Base-by-base conservation (phyloP, 2,888 invertebrate species). In the Euzetes globulus region DNA sequence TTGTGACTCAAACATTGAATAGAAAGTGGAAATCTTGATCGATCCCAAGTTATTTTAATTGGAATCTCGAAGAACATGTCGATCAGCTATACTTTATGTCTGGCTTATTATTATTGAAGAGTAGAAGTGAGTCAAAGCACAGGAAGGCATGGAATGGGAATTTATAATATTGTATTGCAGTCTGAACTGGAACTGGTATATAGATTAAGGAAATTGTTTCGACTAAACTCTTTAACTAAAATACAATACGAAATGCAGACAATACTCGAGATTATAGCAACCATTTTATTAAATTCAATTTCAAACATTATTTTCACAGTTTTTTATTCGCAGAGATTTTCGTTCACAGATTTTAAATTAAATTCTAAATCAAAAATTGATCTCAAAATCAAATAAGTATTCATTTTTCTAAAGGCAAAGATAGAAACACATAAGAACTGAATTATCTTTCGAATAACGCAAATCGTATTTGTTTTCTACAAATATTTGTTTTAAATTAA, bases 201-300 rank as follows among this genome's bases (percentile, higher is more conserved):
- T 65, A 65, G 65, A 65, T 65, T 65, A 65, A 65, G 41, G 65
- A 41, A 65, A 65, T 65, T 65, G 65, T 65, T 65, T 65, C 65
- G 15, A 65, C n/a, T n/a, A 65, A 65, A 58, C 58, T 58, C 27
- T 58, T 58, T 58, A 58, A 58, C 13, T 4, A 58, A 27, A 58
- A 55, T 55, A 22, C 19, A 55, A 55, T 55, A 55, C 5, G 13
- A 55, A n/a, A 50, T 50, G 15, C 50, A 50, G 55, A 55, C 47
- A 17, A 47, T n/a, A 17, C 55, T 55, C n/a, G 25, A 55, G 55
- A 55, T 55, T 58, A 58, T 58, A 58, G 58, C 58, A 58, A 58
- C 58, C 27, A 58, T 58, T 58, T 58, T 58, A 25, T 58, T 58
- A 27, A 58, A 25, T 58, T 58, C 27, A 27, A 25, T 58, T 52